Evolutionary conservation across 1,140 invertebrate genomes (phyloP).

Genomic region (Rhopalosiphum padi): DNA sequence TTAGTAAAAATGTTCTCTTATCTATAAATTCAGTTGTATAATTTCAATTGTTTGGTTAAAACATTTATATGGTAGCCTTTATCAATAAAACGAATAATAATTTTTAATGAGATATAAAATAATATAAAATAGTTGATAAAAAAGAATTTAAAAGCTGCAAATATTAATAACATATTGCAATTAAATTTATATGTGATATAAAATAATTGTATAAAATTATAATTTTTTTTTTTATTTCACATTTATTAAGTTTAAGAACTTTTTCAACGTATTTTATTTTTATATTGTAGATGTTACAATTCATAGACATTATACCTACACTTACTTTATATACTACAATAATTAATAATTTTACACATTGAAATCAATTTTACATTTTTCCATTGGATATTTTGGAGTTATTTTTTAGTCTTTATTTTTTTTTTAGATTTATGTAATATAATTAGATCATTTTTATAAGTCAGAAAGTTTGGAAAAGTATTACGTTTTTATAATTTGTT

Average conservation of each 20-base stretch:
- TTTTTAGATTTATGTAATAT: too few relatives aligned
- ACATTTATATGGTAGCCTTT: neutral
- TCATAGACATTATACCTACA: neutral
- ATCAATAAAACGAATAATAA: neutral
- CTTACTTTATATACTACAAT: too few relatives aligned
- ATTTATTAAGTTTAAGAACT: neutral
- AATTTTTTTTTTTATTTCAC: neutral
- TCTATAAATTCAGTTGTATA: neutral
- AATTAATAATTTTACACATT: too few relatives aligned
- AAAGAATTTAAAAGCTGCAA: neutral
- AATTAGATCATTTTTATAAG: too few relatives aligned
- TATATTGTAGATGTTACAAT: neutral
- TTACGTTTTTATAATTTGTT: too few relatives aligned
- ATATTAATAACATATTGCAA: neutral
- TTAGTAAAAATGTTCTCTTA: neutral
- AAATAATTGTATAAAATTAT: neutral
- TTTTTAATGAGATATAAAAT: neutral
- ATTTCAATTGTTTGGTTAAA: neutral
- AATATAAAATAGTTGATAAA: neutral
- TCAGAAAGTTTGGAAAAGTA: too few relatives aligned
- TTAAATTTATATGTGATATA: neutral
- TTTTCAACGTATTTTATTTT: neutral
- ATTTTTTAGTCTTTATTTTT: too few relatives aligned
- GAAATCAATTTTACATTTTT: too few relatives aligned
- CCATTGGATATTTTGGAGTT: too few relatives aligned